Percentiles rank a stretch among this genome's conserved stretches.
Evolutionary conservation across 2,113 vertebrate species (phyloP).

Genomic region (Equus przewalskii): DNA sequence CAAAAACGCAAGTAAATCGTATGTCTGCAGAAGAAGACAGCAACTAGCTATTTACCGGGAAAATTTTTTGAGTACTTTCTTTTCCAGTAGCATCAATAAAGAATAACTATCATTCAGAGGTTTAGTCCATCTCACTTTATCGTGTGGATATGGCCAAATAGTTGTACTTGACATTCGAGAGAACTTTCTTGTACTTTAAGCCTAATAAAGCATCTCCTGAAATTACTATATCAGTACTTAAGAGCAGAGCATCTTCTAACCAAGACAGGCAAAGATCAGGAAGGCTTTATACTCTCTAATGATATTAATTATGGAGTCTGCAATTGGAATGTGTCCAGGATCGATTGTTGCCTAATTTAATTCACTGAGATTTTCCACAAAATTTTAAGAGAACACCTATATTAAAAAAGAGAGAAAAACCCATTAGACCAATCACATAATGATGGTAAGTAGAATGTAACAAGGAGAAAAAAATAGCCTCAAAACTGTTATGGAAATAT

Average conservation of each 20-base stretch:
- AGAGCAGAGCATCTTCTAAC: not conserved
- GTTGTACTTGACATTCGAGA: not conserved
- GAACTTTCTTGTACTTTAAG: not conserved
- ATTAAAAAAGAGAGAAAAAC: not conserved
- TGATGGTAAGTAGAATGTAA: not conserved
- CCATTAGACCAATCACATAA: not conserved
- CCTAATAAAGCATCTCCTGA: not conserved
- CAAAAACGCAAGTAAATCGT: not conserved
- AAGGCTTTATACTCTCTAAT: not conserved
- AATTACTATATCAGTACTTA: not conserved
- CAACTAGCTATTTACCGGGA: not conserved
- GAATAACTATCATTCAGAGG: not conserved
- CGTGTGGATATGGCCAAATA: not conserved
- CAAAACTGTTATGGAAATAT: not conserved
- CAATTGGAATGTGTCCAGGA: not conserved
- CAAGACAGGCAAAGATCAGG: not conserved
- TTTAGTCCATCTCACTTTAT: not conserved
- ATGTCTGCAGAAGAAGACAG: not conserved
- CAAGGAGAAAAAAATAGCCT: not conserved
- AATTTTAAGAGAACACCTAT: not conserved
- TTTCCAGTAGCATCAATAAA: not conserved
- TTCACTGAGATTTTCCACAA: not conserved
- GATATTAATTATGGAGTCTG: not conserved
- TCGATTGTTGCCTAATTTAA: constrained; percentile 36
- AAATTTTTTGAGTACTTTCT: not conserved